phyloP scores from a whole-genome alignment of 2,888 invertebrate genomes.

The Ctenicera cuprea region DNA sequence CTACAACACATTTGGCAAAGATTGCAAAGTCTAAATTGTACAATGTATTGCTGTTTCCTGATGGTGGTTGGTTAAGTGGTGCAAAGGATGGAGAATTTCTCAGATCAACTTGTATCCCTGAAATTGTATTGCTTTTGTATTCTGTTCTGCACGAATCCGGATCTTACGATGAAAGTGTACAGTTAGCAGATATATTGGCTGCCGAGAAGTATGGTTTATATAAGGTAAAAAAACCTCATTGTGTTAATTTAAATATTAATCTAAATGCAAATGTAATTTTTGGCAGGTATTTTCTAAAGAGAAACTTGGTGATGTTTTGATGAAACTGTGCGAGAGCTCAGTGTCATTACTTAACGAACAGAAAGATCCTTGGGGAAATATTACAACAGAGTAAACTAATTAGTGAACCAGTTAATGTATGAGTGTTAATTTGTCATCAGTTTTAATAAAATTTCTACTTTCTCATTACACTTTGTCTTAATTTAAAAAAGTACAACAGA shows the following conservation, averaged over 20 bases:
- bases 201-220: slow-evolving; percentile 87
- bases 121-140: slow-evolving; percentile 85
- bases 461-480: no score
- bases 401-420: no score
- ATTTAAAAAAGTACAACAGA: no score
- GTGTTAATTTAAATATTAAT: slow-evolving; percentile 35
- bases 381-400: slow-evolving; percentile 17
- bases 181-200: slow-evolving; percentile 87
- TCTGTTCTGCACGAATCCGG: slow-evolving; percentile 86
- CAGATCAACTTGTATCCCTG: slow-evolving; percentile 88
- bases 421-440: no score
- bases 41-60: slow-evolving; percentile 91
- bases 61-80: slow-evolving; percentile 93
- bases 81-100: slow-evolving; percentile 77
- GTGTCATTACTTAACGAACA: slow-evolving; percentile 84
- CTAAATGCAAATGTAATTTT: slow-evolving; percentile 33
- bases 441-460: no score
- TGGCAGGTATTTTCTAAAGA: slow-evolving; percentile 83
- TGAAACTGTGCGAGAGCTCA: slow-evolving; percentile 87
- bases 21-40: slow-evolving; percentile 87
- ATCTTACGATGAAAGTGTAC: slow-evolving; percentile 85
- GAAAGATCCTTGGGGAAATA: slow-evolving; percentile 86
- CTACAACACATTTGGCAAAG: slow-evolving; percentile 76
- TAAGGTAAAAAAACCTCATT: slow-evolving; percentile 74
- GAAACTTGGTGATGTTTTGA: slow-evolving; percentile 84